A percentile compares a stretch with the other conserved stretches of the same genome.
Conservation (phyloP, 2,888 invertebrate species). For the Drosophila monieri region DNA sequence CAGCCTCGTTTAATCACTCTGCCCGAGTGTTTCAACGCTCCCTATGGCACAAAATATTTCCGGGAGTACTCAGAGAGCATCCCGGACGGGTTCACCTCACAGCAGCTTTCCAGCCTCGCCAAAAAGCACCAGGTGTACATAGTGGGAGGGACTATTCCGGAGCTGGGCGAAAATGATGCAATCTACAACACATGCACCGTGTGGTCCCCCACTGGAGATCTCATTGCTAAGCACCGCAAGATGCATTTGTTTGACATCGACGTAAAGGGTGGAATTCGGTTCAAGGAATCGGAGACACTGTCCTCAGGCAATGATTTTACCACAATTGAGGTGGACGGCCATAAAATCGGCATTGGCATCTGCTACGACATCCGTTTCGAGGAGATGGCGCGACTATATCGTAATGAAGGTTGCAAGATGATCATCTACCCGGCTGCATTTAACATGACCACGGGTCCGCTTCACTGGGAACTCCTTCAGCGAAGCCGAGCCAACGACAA, state of each 20-base stretch:
- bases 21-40: conserved; percentile 97
- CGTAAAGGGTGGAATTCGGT: conserved; percentile 95
- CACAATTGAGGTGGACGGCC: conserved; percentile 88
- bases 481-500: conserved; percentile 93
- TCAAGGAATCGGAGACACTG: conserved; percentile 95
- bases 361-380: conserved; percentile 97
- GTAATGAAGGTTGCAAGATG: conserved; percentile 90
- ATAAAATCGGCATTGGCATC: conserved; percentile 94
- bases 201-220: conserved; percentile 90
- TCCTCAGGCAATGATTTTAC: conserved; percentile 90
- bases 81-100: conserved; percentile 90
- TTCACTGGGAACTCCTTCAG: conserved; percentile 95
- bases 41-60: conserved; percentile 95
- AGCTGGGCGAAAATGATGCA: conserved; percentile 86
- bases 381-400: conserved; percentile 92
- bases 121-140: conserved; percentile 90
- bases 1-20: conserved; percentile 88
- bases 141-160: conserved; percentile 96
- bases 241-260: conserved; percentile 98
- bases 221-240: conserved; percentile 93
- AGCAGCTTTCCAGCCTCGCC: conserved; percentile 90
- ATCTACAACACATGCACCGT: conserved; percentile 95
- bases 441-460: conserved; percentile 97
- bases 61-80: conserved; percentile 93
- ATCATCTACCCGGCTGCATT: conserved; percentile 97